A percentile compares a stretch with the other conserved stretches of the same genome.
Conservation (phyloP, 1,140 invertebrate genomes). For the Melipona quadrifasciata region DNA sequence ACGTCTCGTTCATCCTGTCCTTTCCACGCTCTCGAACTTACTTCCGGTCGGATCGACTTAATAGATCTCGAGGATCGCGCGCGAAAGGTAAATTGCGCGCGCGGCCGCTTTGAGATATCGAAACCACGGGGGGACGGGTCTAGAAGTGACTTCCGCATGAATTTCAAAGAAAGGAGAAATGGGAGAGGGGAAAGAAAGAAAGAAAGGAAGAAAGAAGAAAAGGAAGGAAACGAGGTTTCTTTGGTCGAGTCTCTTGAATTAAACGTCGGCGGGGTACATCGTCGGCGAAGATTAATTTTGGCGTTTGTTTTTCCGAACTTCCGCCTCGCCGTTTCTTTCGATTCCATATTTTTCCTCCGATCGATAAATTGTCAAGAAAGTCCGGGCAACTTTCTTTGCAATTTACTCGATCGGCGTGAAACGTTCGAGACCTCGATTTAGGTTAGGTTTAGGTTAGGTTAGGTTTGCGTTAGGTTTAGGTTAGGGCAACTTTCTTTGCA, state of each 20-base stretch:
- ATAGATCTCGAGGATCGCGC: slow-evolving; percentile 20
- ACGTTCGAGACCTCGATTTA: not conserved
- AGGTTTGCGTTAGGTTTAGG: too few relatives aligned
- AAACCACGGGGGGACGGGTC: not conserved
- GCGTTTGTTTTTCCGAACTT: not conserved
- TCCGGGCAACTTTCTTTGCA: slow-evolving; percentile 40
- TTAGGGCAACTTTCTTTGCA: too few relatives aligned
- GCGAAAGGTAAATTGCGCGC: not conserved
- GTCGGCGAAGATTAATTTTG: slow-evolving; percentile 2
- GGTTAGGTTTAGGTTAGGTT: too few relatives aligned
- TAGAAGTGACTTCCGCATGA: not conserved
- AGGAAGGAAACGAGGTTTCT: not conserved
- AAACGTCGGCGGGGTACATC: slow-evolving; percentile 1
- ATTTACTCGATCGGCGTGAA: slow-evolving; percentile 46
- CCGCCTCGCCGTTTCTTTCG: not conserved
- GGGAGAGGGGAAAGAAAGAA: too few relatives aligned
- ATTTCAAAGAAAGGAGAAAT: not conserved
- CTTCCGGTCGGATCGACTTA: slow-evolving; percentile 22
- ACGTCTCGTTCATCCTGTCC: not conserved
- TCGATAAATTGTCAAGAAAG: slow-evolving; percentile 7
- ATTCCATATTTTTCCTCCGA: not conserved
- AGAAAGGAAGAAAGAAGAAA: not conserved
- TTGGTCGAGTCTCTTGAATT: slow-evolving; percentile 5
- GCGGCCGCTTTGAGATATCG: not conserved
- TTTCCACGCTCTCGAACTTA: not conserved